Percentiles rank a stretch among this genome's conserved stretches.
Conservation (phyloP, 2,888 invertebrate species). For the Junonia oenone region DNA sequence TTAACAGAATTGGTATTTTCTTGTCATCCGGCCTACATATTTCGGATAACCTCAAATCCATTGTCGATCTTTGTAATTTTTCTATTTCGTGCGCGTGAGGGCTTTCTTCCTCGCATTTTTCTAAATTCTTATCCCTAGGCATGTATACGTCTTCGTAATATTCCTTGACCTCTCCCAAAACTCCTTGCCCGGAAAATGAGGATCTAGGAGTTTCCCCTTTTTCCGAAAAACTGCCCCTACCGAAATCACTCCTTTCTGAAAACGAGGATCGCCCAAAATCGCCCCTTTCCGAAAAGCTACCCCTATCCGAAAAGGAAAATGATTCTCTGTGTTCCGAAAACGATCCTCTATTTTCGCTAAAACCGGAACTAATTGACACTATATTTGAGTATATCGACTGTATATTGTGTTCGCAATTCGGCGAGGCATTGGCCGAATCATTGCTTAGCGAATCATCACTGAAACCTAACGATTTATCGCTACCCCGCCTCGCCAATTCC, state of each 20-base stretch:
- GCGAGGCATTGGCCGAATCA: constrained; percentile 78
- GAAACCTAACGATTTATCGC: constrained; percentile 84
- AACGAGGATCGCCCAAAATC: constrained; percentile 65
- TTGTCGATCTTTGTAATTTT: constrained; percentile 63
- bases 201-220: constrained; percentile 69
- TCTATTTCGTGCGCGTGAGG: constrained; percentile 52
- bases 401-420: constrained; percentile 73
- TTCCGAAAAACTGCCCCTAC: constrained; percentile 65
- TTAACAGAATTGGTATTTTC: constrained; percentile 60
- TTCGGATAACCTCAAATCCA: constrained; percentile 65
- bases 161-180: constrained; percentile 65
- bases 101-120: constrained; percentile 54
- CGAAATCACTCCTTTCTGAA: constrained; percentile 79
- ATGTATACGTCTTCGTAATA: constrained; percentile 63
- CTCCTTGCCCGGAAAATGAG: constrained; percentile 68
- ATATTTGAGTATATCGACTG: constrained; percentile 75
- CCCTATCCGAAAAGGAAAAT: constrained; percentile 70
- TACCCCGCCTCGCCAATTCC: constrained; percentile 79
- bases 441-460: constrained; percentile 87
- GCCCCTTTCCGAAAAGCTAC: constrained; percentile 69
- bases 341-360: constrained; percentile 76
- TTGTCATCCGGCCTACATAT: constrained; percentile 55
- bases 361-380: constrained; percentile 80
- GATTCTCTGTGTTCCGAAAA: constrained; percentile 72
- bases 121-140: constrained; percentile 54